A percentile compares a stretch with the other conserved stretches of the same genome.
Evolutionary conservation across 2,797 vertebrate genomes (phyloP).

Genomic region (Oreortyx pictus): DNA sequence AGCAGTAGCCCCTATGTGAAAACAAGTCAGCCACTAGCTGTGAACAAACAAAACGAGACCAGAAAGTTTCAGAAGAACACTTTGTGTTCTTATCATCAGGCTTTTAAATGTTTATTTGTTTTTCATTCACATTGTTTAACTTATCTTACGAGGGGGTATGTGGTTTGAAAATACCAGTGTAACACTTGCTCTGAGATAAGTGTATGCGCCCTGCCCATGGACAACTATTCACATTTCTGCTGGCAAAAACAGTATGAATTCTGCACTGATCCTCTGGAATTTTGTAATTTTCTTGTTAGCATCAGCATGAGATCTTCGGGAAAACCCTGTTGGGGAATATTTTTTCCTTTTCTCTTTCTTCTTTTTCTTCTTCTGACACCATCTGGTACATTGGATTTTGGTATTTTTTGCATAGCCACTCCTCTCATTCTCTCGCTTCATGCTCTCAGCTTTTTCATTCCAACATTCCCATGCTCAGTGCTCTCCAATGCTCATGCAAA

Average conservation of each 20-base stretch:
- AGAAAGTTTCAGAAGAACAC: background rate
- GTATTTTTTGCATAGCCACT: slow-evolving; percentile 22
- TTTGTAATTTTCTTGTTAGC: slow-evolving; percentile 24
- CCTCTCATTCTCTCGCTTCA: background rate
- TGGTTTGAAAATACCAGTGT: background rate
- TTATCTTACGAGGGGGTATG: background rate
- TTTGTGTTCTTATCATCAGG: background rate
- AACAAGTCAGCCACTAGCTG: slow-evolving; percentile 11
- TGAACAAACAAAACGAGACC: slow-evolving; percentile 15
- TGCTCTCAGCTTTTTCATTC: slow-evolving; percentile 17
- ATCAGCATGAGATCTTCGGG: slow-evolving; percentile 12
- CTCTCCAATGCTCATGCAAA: slow-evolving; percentile 28
- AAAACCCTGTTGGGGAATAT: background rate
- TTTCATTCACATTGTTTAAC: background rate
- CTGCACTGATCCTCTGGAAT: slow-evolving; percentile 26
- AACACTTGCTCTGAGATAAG: background rate
- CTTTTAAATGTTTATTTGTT: background rate
- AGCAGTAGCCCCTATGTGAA: background rate
- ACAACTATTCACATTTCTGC: background rate
- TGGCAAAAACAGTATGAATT: slow-evolving; percentile 12
- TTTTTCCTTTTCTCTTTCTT: background rate
- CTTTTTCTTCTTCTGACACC: slow-evolving; percentile 38
- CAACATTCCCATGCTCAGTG: background rate
- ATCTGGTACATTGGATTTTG: slow-evolving; percentile 55
- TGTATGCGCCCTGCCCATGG: background rate